These are phyloP conservation scores for Xenentodon cancila DNA, from an alignment of 2,797 vertebrate genomes.

Conservation along the genomic window DNA sequence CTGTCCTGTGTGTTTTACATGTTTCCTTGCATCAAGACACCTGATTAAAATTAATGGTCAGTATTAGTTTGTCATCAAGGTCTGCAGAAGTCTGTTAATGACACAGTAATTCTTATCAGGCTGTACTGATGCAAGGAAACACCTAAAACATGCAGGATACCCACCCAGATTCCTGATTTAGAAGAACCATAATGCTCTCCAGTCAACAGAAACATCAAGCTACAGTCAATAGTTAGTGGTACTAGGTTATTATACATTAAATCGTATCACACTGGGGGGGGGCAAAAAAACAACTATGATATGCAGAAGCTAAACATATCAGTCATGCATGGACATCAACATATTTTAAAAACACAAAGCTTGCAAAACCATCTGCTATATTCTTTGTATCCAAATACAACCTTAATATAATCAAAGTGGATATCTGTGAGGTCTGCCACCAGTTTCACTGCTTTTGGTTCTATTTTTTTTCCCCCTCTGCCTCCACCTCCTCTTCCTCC, in stretches of 20 bases:
- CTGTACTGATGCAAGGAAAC: too few relatives aligned
- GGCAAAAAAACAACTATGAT: too few relatives aligned
- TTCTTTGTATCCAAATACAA: constrained; percentile 37
- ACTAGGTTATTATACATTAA: too few relatives aligned
- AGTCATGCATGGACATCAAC: background rate
- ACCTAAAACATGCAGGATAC: too few relatives aligned
- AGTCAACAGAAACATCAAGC: background rate
- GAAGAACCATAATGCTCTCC: background rate
- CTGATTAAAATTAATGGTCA: too few relatives aligned
- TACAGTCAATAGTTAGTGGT: too few relatives aligned
- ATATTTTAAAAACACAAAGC: background rate
- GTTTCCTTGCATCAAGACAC: too few relatives aligned
- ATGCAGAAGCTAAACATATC: background rate
- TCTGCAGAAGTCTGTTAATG: too few relatives aligned
- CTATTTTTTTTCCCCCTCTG: constrained; percentile 44
- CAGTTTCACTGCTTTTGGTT: constrained; percentile 78
- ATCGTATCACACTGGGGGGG: too few relatives aligned
- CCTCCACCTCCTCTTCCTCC: constrained; percentile 36
- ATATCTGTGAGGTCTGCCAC: constrained; percentile 81
- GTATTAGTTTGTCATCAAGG: too few relatives aligned
- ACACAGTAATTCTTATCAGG: too few relatives aligned
- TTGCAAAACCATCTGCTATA: background rate
- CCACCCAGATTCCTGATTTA: background rate
- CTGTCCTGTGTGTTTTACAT: too few relatives aligned
- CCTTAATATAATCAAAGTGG: constrained; percentile 76